Conservation (phyloP, 2,113 vertebrate genomes). For the Nibea coibor region DNA sequence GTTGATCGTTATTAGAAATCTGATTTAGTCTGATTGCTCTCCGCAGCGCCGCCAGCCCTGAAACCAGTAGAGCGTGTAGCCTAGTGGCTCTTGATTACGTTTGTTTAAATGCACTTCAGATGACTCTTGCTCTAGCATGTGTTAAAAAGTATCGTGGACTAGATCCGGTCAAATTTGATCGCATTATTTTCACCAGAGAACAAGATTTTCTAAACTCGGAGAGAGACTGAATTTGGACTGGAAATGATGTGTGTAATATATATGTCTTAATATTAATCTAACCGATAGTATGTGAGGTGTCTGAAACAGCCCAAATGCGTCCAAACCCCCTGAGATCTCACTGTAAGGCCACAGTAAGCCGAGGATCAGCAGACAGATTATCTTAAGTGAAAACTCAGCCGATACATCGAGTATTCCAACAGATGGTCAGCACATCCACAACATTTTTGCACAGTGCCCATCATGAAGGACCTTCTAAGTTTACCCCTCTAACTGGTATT, state of each 20-base stretch:
- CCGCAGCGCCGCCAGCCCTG: background rate
- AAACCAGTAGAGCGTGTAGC: background rate
- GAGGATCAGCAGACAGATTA: constrained; percentile 30
- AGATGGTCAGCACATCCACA: constrained; percentile 26
- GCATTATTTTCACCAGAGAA: background rate
- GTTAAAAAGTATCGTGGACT: constrained; percentile 7
- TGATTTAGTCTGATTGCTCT: constrained; percentile 16
- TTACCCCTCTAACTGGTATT: background rate
- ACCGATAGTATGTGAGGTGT: background rate
- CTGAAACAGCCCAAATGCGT: background rate
- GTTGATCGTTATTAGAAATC: constrained; percentile 28
- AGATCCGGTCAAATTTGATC: background rate
- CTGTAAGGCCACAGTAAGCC: constrained; percentile 17
- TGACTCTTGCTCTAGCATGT: constrained; percentile 11
- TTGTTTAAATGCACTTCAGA: constrained; percentile 26
- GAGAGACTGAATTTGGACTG: background rate
- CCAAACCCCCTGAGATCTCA: background rate
- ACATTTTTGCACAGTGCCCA: background rate
- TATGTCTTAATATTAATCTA: background rate
- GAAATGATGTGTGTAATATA: background rate
- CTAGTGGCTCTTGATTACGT: constrained; percentile 15
- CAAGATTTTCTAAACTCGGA: background rate
- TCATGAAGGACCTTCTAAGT: background rate
- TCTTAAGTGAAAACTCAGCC: constrained; percentile 24
- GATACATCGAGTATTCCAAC: constrained; percentile 8